phyloP scores from a whole-genome alignment of 1,140 invertebrate species.

The Xylocopa sonorina region DNA sequence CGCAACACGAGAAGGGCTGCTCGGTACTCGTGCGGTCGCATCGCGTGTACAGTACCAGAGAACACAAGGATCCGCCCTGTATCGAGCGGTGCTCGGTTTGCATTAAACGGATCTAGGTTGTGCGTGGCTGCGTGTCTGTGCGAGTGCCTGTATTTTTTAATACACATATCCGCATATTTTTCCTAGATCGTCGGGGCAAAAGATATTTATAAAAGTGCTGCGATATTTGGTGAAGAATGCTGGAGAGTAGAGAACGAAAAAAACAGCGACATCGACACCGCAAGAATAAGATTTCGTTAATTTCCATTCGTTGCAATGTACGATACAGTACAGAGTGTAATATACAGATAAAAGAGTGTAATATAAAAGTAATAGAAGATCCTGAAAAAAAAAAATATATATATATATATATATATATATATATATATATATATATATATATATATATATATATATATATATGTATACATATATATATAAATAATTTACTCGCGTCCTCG shows the following conservation, averaged over 20 bases:
- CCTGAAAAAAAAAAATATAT: too few species aligned
- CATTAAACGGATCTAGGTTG: not conserved
- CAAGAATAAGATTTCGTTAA: constrained; percentile 28
- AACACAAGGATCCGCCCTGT: not conserved
- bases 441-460: too few species aligned
- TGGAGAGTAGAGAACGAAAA: not conserved
- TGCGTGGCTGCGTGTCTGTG: constrained; percentile 20
- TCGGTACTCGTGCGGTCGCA: not conserved
- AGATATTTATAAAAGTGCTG: constrained; percentile 39
- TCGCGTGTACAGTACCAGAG: not conserved
- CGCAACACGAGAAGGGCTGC: not conserved
- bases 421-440: too few species aligned
- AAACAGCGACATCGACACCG: not conserved
- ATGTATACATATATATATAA: too few species aligned
- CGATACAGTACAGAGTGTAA: constrained; percentile 45
- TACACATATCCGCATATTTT: constrained; percentile 60
- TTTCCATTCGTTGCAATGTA: constrained; percentile 42
- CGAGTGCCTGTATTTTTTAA: constrained; percentile 48
- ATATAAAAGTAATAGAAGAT: constrained; percentile 65
- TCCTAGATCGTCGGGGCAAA: constrained; percentile 35
- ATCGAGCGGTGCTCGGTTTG: constrained; percentile 7
- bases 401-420: too few species aligned
- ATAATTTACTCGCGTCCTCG: constrained; percentile 68
- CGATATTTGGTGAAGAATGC: not conserved
- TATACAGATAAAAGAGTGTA: too few species aligned